Base-by-base conservation (phyloP, 2,797 vertebrate species). In the Catharus ustulatus region DNA sequence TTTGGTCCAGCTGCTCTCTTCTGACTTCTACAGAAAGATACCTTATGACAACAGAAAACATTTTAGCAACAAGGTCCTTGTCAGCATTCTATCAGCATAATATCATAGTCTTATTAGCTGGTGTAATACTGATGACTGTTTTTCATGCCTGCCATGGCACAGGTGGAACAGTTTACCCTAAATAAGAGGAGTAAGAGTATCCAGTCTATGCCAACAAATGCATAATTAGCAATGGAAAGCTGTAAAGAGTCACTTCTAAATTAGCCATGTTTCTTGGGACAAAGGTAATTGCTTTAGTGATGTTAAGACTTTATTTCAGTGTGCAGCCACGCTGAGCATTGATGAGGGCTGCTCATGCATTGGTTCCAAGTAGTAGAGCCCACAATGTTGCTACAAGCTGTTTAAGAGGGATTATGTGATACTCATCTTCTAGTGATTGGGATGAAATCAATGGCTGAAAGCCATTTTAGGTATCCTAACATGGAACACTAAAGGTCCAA, bases 201-300 rank as follows among this genome's bases (percentile, higher is more conserved):
- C 73, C 38, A 49, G 38, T 67, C 29, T 76, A 18, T 63, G 55
- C 62, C 62, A 93, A 84, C 54, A 92, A 93, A 72, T 63, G 34
- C 42, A 84, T 49, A 69, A 11, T 72, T 85, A 81, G 14, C 63
- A 83, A 63, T 1, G 9, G 58, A 86, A 93, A 73, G 38, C 36
- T 75, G 23, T 58, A 74, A 90, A 77, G 22, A 67, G 30, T 64
- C 16, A 19, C 18, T 85, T 77, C 81, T 34, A 85, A 81, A 83
- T 87, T 61, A 80, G 14, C 9, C 24, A 20, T 15, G 8, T 71
- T 94, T 96, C 58, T 69, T 54, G 67, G 58, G 38, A 62, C 24
- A 91, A 90, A 91, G 74, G 66, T 77, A 85, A 74, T 92, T 89
- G 43, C 77, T 94, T n/a, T 80, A 59, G 76, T 72, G 55, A 84